These are phyloP conservation scores for Amphipoea oculea DNA, from an alignment of 2,888 invertebrate genomes.

Conservation along the genomic window DNA sequence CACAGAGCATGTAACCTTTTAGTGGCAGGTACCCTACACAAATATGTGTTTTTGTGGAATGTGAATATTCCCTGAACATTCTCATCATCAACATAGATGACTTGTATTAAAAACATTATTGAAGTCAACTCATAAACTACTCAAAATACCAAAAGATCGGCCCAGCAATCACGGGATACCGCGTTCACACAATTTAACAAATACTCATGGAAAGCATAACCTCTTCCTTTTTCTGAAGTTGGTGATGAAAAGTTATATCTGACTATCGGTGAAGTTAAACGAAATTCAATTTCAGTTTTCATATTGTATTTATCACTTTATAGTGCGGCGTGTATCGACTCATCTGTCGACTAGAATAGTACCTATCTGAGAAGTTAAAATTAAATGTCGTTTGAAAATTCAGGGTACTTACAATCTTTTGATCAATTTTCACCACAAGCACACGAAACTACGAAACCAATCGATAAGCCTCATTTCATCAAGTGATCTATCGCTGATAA, in stretches of 20 bases:
- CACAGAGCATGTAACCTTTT: not conserved
- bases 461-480: conserved; percentile 17
- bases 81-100: not conserved
- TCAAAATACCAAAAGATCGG: not conserved
- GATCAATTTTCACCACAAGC: conserved; percentile 1
- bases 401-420: not conserved
- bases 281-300: not conserved
- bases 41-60: not conserved
- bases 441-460: not conserved
- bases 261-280: not conserved
- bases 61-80: not conserved
- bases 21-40: not conserved
- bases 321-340: not conserved
- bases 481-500: not conserved
- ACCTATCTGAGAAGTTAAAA: not conserved
- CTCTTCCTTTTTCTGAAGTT: not conserved
- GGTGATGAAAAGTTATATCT: not conserved
- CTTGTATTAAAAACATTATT: not conserved
- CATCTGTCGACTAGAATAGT: not conserved
- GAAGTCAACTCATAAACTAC: not conserved
- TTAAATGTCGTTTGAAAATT: not conserved
- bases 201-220: not conserved
- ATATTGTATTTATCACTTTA: conserved; percentile 1
- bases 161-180: not conserved
- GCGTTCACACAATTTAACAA: not conserved